Evolutionary conservation across 92 coral and sea anemone species (phyloP), one percentile per base, ranked within the genome.

Genomic region (Paramuricea clavata): DNA sequence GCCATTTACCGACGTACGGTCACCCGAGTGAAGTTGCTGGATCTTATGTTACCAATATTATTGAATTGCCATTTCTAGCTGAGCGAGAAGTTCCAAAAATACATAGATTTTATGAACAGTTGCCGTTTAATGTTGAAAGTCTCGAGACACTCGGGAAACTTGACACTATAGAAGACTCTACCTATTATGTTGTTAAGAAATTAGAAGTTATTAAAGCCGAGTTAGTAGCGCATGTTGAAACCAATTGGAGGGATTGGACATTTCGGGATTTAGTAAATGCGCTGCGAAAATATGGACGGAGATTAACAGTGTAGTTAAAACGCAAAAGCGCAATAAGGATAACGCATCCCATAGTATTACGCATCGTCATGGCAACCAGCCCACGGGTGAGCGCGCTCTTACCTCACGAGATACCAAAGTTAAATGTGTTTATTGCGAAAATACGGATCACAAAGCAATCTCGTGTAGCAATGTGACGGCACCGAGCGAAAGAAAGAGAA

Each of bases 81-180:
- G 87, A 81, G 72, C 36, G 70, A 77, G 76, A 85, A 54, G 87
- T 86, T 13, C 52, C 90, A 8, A 90, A 79, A 25, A 35, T 90
- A 12, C 93, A 90, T 54, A 52, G 62, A 65, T 85, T 85, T 43
- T 85, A 90, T 52, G 83, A 80, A 36, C 35, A 80, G 73, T 57
- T 90, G n/a, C n/a, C n/a, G n/a, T n/a, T n/a, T n/a, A n/a, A n/a
- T n/a, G n/a, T n/a, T n/a, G n/a, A n/a, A n/a, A 85, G 86, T 27
- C 34, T 90, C 7, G 83, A 85, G 21, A 90, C 93, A 34, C 69
- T 89, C 27, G 92, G 89, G 19, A 89, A 85, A 44, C 86, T 85
- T 32, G 86, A 69, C 31, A 11, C 86, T 16, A 76, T 85, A 2
- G 82, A 89, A 34, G 89, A 72, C 68, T 26, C 43, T n/a, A 33